Base-by-base conservation (phyloP, 2,113 vertebrate species). In the Campylomormyrus numenius region DNA sequence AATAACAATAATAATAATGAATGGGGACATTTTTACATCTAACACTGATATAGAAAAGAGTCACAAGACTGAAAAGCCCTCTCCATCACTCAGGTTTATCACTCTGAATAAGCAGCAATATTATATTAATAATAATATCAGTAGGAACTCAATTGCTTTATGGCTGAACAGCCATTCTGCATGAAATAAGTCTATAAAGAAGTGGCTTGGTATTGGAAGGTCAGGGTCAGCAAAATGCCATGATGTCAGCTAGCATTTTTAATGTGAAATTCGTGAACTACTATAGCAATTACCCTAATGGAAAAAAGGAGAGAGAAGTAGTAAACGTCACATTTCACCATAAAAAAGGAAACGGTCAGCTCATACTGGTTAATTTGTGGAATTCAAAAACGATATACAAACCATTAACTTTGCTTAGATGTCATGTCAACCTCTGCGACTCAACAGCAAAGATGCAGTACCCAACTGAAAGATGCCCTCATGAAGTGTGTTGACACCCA, bases 301-400 rank as follows among this genome's bases (percentile, higher is more conserved):
- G n/a, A 42, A 42, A 80, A 19, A 21, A 56, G 52, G 35, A 19
- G 84, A 27, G 49, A 4, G 53, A 27, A 77, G 49, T 17, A 66
- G 56, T 48, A 46, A 90, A 91, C 27, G 8, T 70, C 45, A n/a
- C 21, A 84, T 88, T 87, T 56, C 35, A 80, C n/a, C 53, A 49
- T 49, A 49, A 88, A 27, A 50, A 48, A 80, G 53, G 88, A 90
- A 90, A 49, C 42, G 88, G 53, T 86, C 88, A 87, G 89, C 91
- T 90, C 70, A 90, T 89, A 74, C 89, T 85, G 50, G 58, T 87
- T 83, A 86, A 89, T 90, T 45, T 66, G 11, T 31, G 87, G 88
- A 83, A 91, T 86, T 90, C 91, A 92, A 91, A 92, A 10, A 49
- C 42, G 56, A 56, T 27, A 13, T 70, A 91, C 88, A 92, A 91